These are phyloP conservation scores for Laticauda colubrina DNA, from an alignment of 2,113 vertebrate species.

Conservation along the genomic window DNA sequence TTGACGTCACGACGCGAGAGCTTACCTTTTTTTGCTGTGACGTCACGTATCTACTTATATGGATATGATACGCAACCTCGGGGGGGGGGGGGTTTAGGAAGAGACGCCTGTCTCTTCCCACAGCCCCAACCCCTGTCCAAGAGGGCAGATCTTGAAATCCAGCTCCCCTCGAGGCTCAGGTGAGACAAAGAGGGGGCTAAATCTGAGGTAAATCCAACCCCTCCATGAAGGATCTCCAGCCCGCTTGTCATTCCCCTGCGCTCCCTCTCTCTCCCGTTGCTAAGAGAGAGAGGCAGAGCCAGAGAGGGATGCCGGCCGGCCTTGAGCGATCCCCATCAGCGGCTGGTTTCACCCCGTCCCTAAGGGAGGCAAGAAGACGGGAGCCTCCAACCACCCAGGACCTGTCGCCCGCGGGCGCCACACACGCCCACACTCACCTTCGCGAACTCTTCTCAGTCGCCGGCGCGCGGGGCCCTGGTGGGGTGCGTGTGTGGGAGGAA, in stretches of 20 bases:
- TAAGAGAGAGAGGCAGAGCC: background rate
- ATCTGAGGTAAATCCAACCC: background rate
- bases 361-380: too few relatives aligned
- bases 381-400: background rate
- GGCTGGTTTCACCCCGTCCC: too few relatives aligned
- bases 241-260: background rate
- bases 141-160: background rate
- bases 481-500: rapidly evolving
- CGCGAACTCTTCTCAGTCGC: background rate
- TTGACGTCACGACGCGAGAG: background rate
- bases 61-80: background rate
- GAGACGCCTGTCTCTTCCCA: background rate
- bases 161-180: background rate
- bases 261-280: background rate
- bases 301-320: background rate
- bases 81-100: background rate
- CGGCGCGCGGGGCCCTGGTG: background rate
- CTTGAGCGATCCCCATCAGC: background rate
- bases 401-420: background rate
- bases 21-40: background rate
- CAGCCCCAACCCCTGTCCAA: background rate
- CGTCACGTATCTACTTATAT: background rate
- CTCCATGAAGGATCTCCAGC: background rate
- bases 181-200: background rate
- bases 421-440: background rate